Percentiles rank a stretch among this genome's conserved stretches.
These are phyloP conservation scores for Drosophila lacteicornis DNA, from an alignment of 1,140 invertebrate genomes.

Conservation along the genomic window DNA sequence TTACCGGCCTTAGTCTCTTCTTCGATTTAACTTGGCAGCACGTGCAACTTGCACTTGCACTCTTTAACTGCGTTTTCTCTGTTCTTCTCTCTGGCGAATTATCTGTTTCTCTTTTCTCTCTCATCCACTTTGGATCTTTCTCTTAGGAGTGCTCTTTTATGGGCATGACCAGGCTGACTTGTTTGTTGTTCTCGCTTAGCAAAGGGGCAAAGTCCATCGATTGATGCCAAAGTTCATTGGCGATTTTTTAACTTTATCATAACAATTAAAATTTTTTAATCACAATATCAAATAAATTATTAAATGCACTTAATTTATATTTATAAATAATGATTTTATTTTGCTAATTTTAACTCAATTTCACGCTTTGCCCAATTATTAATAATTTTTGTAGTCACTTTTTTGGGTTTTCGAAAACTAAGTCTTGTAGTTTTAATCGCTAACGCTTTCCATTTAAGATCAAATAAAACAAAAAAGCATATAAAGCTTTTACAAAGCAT, in stretches of 20 bases:
- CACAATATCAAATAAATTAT: no score
- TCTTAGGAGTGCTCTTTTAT: slow-evolving; percentile 37
- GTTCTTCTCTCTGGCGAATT: background rate
- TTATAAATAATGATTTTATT: no score
- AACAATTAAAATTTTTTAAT: background rate
- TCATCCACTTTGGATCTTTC: slow-evolving; percentile 9
- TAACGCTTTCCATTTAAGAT: no score
- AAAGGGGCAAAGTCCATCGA: slow-evolving; percentile 33
- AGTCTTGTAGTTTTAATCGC: no score
- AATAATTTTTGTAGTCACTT: no score
- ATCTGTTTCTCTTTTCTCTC: background rate
- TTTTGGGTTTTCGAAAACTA: no score
- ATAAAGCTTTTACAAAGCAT: no score
- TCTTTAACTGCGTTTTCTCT: slow-evolving; percentile 6
- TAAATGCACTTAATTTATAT: no score
- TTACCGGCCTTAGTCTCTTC: background rate
- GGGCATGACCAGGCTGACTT: slow-evolving; percentile 29
- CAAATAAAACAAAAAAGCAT: no score
- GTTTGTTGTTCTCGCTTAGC: slow-evolving; percentile 30
- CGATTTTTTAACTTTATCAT: background rate
- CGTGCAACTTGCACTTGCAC: slow-evolving; percentile 52
- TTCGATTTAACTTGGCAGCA: slow-evolving; percentile 6
- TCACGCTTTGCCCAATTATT: no score
- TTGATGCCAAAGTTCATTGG: slow-evolving; percentile 29
- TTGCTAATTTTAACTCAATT: no score